Percentiles rank a stretch among this genome's conserved stretches.
Conservation (phyloP, 2,888 invertebrate species). For the Cephus nigrinus region DNA sequence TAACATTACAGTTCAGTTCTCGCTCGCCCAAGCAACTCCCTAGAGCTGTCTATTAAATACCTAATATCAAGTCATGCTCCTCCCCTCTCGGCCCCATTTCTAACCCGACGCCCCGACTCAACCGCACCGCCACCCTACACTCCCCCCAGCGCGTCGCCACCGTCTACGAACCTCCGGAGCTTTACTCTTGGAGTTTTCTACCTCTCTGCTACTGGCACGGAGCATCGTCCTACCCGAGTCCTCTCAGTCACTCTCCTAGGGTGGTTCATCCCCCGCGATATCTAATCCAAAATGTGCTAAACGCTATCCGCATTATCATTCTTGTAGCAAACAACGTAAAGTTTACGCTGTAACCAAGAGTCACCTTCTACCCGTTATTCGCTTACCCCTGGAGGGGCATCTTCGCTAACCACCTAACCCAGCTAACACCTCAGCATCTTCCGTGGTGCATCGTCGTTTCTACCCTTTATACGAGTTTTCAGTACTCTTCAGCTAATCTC, state of each 20-base stretch:
- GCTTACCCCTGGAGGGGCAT: background rate
- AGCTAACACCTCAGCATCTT: background rate
- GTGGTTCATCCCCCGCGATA: constrained; percentile 24
- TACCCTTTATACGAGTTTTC: constrained; percentile 47
- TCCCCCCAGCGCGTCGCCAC: constrained; percentile 13
- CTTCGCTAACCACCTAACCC: background rate
- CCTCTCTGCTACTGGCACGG: background rate
- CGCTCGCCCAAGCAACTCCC: constrained; percentile 49
- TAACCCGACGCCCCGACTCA: constrained; percentile 3
- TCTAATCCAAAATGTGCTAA: constrained; percentile 59
- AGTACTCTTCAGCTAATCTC: constrained; percentile 53
- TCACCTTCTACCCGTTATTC: constrained; percentile 8
- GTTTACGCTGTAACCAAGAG: constrained; percentile 35
- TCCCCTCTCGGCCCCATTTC: constrained; percentile 11
- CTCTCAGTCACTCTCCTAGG: background rate
- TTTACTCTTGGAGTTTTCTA: constrained; percentile 11
- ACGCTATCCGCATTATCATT: constrained; percentile 57
- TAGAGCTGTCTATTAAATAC: constrained; percentile 60
- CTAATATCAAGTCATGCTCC: constrained; percentile 55
- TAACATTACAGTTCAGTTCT: constrained; percentile 53
- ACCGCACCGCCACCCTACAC: constrained; percentile 6
- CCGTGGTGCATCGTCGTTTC: background rate
- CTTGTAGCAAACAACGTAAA: constrained; percentile 56
- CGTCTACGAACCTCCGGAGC: constrained; percentile 18
- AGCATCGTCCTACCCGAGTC: constrained; percentile 8